phyloP scores from a whole-genome alignment of 1,140 invertebrate species.

The Chrysoperla carnea region DNA sequence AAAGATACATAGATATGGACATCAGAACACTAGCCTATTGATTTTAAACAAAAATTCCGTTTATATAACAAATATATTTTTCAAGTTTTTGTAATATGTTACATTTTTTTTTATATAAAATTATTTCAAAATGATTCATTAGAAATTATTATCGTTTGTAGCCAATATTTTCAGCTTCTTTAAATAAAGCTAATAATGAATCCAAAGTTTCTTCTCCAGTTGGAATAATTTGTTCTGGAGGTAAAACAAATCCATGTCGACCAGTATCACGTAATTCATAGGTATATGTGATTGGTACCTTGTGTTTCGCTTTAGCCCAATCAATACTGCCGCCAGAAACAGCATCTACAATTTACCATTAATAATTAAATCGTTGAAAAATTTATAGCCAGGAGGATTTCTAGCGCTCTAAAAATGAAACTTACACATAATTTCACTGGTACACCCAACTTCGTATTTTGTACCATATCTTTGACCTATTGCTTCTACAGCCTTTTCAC shows the following conservation, averaged over 20 bases:
- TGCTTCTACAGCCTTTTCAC: conserved; percentile 32
- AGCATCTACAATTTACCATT: conserved; percentile 22
- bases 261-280: conserved; percentile 47
- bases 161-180: conserved; percentile 25
- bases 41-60: too few relatives aligned
- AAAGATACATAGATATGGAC: too few relatives aligned
- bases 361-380: conserved; percentile 1
- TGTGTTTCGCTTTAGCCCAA: conserved; percentile 44
- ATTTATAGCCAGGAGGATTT: not conserved
- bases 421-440: conserved; percentile 38
- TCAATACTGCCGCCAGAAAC: conserved; percentile 49
- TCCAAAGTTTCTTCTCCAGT: conserved; percentile 51
- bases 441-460: conserved; percentile 34
- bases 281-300: conserved; percentile 46
- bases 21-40: too few relatives aligned
- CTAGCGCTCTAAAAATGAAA: conserved; percentile 2
- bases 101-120: too few relatives aligned
- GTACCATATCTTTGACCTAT: conserved; percentile 43
- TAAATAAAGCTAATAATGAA: conserved; percentile 32
- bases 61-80: too few relatives aligned
- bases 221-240: conserved; percentile 46
- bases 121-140: too few relatives aligned
- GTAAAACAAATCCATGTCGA: conserved; percentile 53
- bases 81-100: too few relatives aligned
- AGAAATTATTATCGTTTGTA: conserved; percentile 7